Percentiles rank a stretch among this genome's conserved stretches.
Conservation (phyloP, 2,888 invertebrate species). For the Brachyptera putata region DNA sequence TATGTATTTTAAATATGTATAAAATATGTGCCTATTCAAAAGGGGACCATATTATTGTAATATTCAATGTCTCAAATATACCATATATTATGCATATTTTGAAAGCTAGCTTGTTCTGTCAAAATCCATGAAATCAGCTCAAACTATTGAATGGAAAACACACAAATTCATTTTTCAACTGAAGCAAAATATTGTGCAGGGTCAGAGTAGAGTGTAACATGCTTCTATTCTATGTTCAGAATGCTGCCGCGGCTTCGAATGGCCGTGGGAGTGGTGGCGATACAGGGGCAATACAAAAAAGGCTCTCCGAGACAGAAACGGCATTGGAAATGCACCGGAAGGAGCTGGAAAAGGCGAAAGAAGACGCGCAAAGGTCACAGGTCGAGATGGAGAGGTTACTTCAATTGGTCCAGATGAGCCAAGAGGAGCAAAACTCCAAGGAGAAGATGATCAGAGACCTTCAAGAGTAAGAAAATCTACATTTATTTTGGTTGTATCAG, state of each 20-base stretch:
- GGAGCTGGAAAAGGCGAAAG: conserved; percentile 67
- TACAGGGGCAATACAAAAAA: conserved; percentile 58
- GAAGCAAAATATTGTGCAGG: no score
- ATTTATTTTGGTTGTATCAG: not conserved
- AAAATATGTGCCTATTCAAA: no score
- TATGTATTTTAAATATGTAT: no score
- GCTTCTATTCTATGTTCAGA: no score
- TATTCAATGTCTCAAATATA: no score
- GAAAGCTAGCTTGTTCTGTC: no score
- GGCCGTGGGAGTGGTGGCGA: conserved; percentile 68
- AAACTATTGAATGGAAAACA: no score
- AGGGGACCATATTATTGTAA: no score
- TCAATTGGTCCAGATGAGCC: conserved; percentile 88
- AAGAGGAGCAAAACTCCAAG: conserved; percentile 88
- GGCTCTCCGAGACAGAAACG: conserved; percentile 39
- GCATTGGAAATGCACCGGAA: conserved; percentile 31
- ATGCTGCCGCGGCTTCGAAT: conserved; percentile 10
- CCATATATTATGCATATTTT: no score
- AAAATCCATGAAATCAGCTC: no score
- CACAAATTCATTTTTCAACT: no score
- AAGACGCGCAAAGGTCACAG: conserved; percentile 75
- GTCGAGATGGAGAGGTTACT: conserved; percentile 85
- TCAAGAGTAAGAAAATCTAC: conserved; percentile 72
- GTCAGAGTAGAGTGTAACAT: no score
- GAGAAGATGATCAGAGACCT: conserved; percentile 89